These are phyloP conservation scores for Drosophila borborema DNA, from an alignment of 2,888 invertebrate genomes.

Conservation along the genomic window DNA sequence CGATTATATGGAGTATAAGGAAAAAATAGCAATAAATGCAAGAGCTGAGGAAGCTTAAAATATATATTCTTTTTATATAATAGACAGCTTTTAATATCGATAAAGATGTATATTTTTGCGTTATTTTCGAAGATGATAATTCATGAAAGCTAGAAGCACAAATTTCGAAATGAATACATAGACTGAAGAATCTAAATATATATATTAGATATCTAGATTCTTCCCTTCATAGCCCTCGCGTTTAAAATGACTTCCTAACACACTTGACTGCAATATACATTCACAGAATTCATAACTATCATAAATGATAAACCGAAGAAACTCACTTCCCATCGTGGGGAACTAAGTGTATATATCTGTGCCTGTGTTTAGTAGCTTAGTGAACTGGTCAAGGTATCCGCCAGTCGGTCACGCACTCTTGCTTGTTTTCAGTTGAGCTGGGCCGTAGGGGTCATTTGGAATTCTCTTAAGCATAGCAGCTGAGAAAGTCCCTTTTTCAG, in stretches of 20 bases:
- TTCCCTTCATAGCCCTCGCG: neutral
- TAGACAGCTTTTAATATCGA: neutral
- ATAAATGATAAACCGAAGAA: neutral
- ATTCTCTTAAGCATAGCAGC: conserved; percentile 26
- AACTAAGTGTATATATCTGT: neutral
- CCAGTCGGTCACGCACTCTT: neutral
- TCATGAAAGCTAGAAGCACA: neutral
- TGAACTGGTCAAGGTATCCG: neutral
- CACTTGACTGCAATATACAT: neutral
- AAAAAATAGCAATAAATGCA: neutral
- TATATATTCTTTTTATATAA: neutral
- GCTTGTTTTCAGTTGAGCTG: conserved; percentile 26
- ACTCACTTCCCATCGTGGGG: neutral
- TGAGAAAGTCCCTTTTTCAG: conserved; percentile 44
- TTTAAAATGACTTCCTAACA: neutral
- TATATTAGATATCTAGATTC: neutral
- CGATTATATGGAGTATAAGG: neutral
- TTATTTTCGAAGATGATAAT: neutral
- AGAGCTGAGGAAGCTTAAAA: neutral
- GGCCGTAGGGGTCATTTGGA: conserved; percentile 43
- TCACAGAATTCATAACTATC: neutral
- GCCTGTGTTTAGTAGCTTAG: neutral
- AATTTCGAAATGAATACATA: neutral
- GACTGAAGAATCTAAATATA: neutral
- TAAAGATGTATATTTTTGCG: neutral